phyloP scores from a whole-genome alignment of 1,140 invertebrate species.

The Cryptotermes secundus region DNA sequence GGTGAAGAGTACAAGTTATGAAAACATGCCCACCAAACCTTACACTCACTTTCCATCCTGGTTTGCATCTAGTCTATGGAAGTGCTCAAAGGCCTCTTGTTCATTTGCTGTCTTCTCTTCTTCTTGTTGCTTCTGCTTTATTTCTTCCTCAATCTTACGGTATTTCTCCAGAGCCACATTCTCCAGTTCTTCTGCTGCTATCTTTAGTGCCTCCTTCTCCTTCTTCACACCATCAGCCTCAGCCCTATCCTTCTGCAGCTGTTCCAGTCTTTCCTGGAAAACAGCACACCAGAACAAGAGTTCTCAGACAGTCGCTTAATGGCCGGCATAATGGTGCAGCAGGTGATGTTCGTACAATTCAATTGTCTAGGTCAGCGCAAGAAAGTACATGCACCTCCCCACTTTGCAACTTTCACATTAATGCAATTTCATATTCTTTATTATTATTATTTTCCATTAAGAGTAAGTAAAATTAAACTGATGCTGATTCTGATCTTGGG shows the following conservation, averaged over 20 bases:
- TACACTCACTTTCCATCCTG: constrained; percentile 60
- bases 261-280: constrained; percentile 57
- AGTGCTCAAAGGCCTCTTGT: constrained; percentile 67
- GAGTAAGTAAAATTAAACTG: too few species aligned
- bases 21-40: too few species aligned
- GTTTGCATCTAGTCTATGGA: constrained; percentile 75
- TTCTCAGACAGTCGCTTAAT: too few species aligned
- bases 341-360: too few species aligned
- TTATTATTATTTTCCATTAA: too few species aligned
- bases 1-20: too few species aligned
- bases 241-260: constrained; percentile 69
- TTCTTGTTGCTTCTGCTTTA: constrained; percentile 60
- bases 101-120: constrained; percentile 53
- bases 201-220: constrained; percentile 74
- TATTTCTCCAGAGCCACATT: constrained; percentile 75
- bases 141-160: constrained; percentile 65
- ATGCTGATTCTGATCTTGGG: too few species aligned
- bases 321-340: too few species aligned
- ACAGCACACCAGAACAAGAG: constrained; percentile 29
- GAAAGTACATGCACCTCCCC: too few species aligned
- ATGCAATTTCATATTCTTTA: too few species aligned
- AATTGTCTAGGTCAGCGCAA: too few species aligned
- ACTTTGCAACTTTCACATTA: too few species aligned
- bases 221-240: constrained; percentile 69
- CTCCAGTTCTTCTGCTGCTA: constrained; percentile 70